Evolutionary conservation across 2,888 invertebrate species (phyloP).

Genomic region (Rhingia rostrata): DNA sequence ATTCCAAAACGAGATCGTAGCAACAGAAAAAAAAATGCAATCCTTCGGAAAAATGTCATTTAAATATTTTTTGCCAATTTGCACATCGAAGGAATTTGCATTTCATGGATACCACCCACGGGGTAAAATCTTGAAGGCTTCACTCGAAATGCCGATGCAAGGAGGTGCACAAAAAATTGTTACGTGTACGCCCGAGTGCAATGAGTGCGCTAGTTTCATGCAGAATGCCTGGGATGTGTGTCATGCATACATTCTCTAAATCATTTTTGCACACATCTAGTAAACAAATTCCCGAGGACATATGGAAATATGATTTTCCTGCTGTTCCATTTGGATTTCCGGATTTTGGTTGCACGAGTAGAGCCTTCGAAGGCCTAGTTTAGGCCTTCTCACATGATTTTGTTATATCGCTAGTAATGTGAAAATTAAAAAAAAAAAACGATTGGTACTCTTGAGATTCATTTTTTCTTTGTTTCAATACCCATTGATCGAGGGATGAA

Average conservation of each 20-base stretch:
- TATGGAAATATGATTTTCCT: conserved; percentile 51
- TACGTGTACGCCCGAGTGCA: conserved; percentile 6
- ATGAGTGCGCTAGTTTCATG: conserved; percentile 5
- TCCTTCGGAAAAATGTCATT: conserved; percentile 49
- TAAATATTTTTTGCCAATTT: conserved; percentile 54
- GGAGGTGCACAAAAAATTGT: background rate
- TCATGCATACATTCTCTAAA: conserved; percentile 9
- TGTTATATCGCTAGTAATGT: too few relatives aligned
- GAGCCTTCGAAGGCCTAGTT: too few relatives aligned
- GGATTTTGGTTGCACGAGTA: too few relatives aligned
- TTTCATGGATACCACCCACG: conserved; percentile 38
- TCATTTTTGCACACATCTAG: conserved; percentile 20
- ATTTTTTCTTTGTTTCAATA: too few relatives aligned
- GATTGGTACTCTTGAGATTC: too few relatives aligned
- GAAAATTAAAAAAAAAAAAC: too few relatives aligned
- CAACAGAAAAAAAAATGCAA: conserved; percentile 1
- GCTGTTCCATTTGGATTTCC: background rate
- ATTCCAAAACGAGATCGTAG: conserved; percentile 23
- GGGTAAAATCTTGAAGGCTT: conserved; percentile 22
- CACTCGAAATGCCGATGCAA: conserved; percentile 5
- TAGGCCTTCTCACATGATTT: too few relatives aligned
- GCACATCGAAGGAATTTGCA: conserved; percentile 62
- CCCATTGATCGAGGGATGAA: too few relatives aligned
- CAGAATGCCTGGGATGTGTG: conserved; percentile 1
- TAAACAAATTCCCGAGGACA: conserved; percentile 49